Conservation (phyloP, 2,888 invertebrate species). For the Junonia oenone region DNA sequence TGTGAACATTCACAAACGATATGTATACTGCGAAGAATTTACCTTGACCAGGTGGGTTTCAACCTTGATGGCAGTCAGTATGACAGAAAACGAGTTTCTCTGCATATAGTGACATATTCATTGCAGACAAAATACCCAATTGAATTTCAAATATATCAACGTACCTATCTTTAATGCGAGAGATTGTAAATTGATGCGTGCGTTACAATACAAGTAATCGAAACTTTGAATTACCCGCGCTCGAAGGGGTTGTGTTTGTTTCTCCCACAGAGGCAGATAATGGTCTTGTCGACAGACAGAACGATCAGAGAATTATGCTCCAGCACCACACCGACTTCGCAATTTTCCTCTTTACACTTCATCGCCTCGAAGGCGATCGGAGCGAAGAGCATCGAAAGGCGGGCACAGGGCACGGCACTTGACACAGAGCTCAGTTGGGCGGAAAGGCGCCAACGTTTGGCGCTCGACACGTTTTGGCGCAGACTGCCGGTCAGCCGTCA, state of each 20-base stretch:
- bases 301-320: constrained; percentile 76
- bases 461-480: constrained; percentile 67
- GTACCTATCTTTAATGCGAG: background rate
- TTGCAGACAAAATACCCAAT: constrained; percentile 16
- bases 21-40: constrained; percentile 39
- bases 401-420: constrained; percentile 61
- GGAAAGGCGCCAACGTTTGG: constrained; percentile 52
- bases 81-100: constrained; percentile 50
- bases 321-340: constrained; percentile 76
- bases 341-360: constrained; percentile 80
- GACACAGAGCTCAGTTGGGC: constrained; percentile 42
- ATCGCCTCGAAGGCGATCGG: constrained; percentile 77
- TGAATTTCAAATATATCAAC: constrained; percentile 4
- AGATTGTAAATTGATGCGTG: background rate
- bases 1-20: constrained; percentile 27
- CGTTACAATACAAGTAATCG: constrained; percentile 14
- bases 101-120: constrained; percentile 21
- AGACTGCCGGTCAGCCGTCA: constrained; percentile 62
- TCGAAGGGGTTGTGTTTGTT: constrained; percentile 70
- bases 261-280: constrained; percentile 75
- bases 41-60: constrained; percentile 61
- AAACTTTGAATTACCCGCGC: constrained; percentile 63
- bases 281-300: constrained; percentile 73
- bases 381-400: constrained; percentile 76
- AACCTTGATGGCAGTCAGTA: constrained; percentile 57